A percentile compares a stretch with the other conserved stretches of the same genome.
These are phyloP conservation scores for Grus americana DNA, from an alignment of 2,113 vertebrate species.

Conservation along the genomic window DNA sequence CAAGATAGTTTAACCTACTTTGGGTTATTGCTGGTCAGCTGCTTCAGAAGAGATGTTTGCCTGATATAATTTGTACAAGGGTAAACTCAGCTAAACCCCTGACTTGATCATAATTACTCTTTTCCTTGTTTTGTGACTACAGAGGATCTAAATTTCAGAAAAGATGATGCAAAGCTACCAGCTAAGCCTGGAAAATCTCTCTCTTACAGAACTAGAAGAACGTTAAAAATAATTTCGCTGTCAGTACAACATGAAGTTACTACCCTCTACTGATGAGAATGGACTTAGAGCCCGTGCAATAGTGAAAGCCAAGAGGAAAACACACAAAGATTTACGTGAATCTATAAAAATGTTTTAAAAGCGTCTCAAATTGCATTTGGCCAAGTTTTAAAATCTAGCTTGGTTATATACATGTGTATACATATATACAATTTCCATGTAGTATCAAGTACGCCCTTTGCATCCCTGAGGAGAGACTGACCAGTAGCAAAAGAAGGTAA, in stretches of 20 bases:
- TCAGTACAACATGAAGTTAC: not conserved
- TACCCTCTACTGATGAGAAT: not conserved
- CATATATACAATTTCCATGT: accelerated
- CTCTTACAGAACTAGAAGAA: not conserved
- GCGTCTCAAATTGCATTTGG: not conserved
- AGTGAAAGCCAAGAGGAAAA: not conserved
- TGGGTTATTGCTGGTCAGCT: not conserved
- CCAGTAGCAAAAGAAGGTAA: not conserved
- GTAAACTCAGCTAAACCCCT: not conserved
- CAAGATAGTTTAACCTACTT: not conserved
- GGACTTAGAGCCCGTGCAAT: not conserved
- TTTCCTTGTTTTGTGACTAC: not conserved
- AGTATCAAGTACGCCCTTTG: not conserved
- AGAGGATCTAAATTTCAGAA: not conserved
- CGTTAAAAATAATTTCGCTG: not conserved
- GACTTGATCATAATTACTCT: not conserved
- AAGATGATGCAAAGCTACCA: not conserved
- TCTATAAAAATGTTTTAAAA: accelerated
- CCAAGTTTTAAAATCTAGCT: accelerated
- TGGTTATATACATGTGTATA: accelerated
- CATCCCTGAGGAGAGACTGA: not conserved
- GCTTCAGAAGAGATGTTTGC: not conserved
- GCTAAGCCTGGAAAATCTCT: not conserved
- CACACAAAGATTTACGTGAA: not conserved
- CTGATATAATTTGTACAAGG: not conserved